phyloP scores from a whole-genome alignment of 2,888 invertebrate genomes.

The Rotaria socialis region DNA sequence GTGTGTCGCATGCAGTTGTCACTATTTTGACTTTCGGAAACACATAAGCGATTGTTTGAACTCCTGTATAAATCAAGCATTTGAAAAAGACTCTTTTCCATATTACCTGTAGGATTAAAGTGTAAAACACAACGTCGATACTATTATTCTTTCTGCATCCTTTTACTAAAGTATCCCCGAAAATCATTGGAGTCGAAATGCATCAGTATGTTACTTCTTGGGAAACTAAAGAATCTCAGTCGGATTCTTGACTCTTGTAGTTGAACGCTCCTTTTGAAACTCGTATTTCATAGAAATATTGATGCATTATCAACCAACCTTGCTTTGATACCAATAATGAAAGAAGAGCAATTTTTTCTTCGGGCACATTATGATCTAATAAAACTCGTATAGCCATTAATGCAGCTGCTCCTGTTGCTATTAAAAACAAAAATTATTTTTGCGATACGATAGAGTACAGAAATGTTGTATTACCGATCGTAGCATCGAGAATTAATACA shows the following conservation, averaged over 20 bases:
- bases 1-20: slow-evolving; percentile 87
- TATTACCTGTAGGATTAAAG: too few species aligned
- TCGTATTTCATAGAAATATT: too few species aligned
- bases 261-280: too few species aligned
- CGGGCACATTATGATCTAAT: slow-evolving; percentile 93
- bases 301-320: slow-evolving; percentile 61
- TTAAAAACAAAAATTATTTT: slow-evolving; percentile 61
- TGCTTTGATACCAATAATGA: slow-evolving; percentile 93
- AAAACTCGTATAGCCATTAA: slow-evolving; percentile 98
- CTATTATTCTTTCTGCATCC: too few species aligned
- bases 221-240: too few species aligned
- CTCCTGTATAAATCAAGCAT: slow-evolving; percentile 59
- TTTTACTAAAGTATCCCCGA: too few species aligned
- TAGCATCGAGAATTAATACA: slow-evolving; percentile 75
- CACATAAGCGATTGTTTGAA: slow-evolving; percentile 96
- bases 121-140: too few species aligned
- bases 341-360: slow-evolving; percentile 82
- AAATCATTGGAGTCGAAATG: too few species aligned
- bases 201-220: too few species aligned
- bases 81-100: too few species aligned
- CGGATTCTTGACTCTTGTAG: too few species aligned
- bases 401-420: slow-evolving; percentile 87
- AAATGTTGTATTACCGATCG: slow-evolving; percentile 55
- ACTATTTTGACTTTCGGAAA: slow-evolving; percentile 91
- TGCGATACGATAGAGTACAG: not conserved